A percentile compares a stretch with the other conserved stretches of the same genome.
Conservation (phyloP, 2,113 vertebrate species). For the Caretta caretta region DNA sequence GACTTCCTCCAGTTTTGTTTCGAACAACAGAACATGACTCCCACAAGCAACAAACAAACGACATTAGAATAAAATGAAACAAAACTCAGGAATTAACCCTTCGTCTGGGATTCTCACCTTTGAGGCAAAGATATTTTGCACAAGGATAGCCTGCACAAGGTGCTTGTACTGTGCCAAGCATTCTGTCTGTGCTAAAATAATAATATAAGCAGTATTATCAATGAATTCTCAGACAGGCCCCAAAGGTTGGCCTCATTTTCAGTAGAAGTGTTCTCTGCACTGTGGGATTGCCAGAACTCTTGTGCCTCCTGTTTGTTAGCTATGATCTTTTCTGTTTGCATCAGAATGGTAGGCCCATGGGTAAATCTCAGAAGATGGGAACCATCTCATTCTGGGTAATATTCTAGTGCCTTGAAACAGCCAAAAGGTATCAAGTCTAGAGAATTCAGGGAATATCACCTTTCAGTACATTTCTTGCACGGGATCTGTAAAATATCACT, state of each 20-base stretch:
- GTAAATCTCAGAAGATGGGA: background rate
- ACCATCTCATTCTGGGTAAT: background rate
- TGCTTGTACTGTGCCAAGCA: background rate
- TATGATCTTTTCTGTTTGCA: background rate
- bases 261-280: background rate
- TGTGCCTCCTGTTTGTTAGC: background rate
- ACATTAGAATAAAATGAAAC: background rate
- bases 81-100: background rate
- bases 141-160: background rate
- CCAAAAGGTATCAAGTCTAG: background rate
- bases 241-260: background rate
- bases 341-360: background rate
- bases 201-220: conserved; percentile 22
- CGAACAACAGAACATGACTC: background rate
- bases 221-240: background rate
- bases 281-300: background rate
- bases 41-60: background rate
- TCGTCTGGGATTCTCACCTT: background rate
- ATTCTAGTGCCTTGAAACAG: background rate
- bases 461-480: background rate
- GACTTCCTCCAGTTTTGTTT: background rate
- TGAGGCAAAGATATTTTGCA: conserved; percentile 27
- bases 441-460: background rate
- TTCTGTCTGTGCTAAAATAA: conserved; percentile 24
- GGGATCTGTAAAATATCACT: background rate